Percentiles rank a stretch among this genome's conserved stretches.
Evolutionary conservation across 2,888 invertebrate species (phyloP).

Genomic region (Eucriotettix oculatus): DNA sequence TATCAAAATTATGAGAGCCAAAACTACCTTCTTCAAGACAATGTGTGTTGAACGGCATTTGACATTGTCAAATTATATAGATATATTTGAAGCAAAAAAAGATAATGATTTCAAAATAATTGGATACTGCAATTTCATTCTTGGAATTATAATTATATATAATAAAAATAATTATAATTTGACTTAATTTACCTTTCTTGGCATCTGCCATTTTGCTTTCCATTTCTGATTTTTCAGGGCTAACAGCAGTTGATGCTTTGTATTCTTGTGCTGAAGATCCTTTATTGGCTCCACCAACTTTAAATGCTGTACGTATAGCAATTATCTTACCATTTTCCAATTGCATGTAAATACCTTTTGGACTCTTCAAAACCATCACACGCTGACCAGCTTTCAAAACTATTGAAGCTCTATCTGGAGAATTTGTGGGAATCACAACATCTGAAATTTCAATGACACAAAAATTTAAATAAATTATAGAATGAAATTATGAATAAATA

Average conservation of each 20-base stretch:
- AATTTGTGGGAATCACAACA: constrained; percentile 84
- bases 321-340: constrained; percentile 88
- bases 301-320: constrained; percentile 68
- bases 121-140: too few relatives aligned
- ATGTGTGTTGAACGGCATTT: too few relatives aligned
- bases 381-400: constrained; percentile 86
- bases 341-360: constrained; percentile 92
- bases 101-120: too few relatives aligned
- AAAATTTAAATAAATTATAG: constrained; percentile 9
- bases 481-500: not conserved
- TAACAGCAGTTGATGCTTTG: constrained; percentile 20
- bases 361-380: constrained; percentile 85
- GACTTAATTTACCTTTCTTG: constrained; percentile 7
- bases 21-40: too few relatives aligned
- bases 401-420: constrained; percentile 75
- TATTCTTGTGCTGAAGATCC: constrained; percentile 22
- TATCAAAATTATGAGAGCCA: too few relatives aligned
- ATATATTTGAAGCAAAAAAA: too few relatives aligned
- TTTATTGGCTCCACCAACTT: constrained; percentile 37
- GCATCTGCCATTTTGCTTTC: constrained; percentile 5
- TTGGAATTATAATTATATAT: too few relatives aligned
- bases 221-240: constrained; percentile 2
- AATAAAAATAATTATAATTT: too few relatives aligned
- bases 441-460: constrained; percentile 28
- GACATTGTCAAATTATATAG: too few relatives aligned